Evolutionary conservation across 2,113 vertebrate genomes (phyloP).

Genomic region (Paradoxurus hermaphroditus): DNA sequence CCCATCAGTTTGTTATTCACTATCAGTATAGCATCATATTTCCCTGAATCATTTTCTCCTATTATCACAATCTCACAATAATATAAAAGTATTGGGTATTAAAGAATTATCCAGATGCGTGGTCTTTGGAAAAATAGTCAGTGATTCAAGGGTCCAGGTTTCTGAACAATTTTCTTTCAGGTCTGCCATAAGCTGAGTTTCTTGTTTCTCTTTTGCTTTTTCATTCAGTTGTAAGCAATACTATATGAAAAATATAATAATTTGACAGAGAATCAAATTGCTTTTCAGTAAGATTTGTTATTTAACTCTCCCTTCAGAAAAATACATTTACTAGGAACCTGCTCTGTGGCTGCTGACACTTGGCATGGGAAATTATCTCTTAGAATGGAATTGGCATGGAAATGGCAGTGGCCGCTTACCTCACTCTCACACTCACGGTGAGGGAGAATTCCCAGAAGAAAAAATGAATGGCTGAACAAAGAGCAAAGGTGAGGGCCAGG

Average conservation of each 20-base stretch:
- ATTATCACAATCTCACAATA: neutral
- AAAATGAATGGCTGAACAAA: neutral
- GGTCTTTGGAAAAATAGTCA: constrained; percentile 30
- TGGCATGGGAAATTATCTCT: neutral
- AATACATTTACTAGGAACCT: neutral
- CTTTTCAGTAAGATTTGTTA: constrained; percentile 29
- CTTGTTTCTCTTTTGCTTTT: constrained; percentile 41
- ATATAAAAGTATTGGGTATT: constrained; percentile 17
- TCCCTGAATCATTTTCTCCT: constrained; percentile 27
- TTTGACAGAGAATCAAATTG: constrained; percentile 33
- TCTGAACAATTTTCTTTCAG: constrained; percentile 44
- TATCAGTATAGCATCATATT: neutral
- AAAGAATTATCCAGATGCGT: constrained; percentile 42
- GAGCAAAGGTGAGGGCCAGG: neutral
- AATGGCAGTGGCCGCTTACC: neutral
- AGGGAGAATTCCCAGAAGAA: neutral
- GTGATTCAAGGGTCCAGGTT: neutral
- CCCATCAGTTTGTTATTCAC: neutral
- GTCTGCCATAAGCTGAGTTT: neutral
- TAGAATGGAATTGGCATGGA: neutral
- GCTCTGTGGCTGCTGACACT: neutral
- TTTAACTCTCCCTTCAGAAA: neutral
- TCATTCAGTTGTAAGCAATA: constrained; percentile 23
- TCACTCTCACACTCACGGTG: neutral
- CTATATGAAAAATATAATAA: constrained; percentile 17